These are phyloP conservation scores for Cheiracanthium punctorium DNA, from an alignment of 2,888 invertebrate species.

Conservation along the genomic window DNA sequence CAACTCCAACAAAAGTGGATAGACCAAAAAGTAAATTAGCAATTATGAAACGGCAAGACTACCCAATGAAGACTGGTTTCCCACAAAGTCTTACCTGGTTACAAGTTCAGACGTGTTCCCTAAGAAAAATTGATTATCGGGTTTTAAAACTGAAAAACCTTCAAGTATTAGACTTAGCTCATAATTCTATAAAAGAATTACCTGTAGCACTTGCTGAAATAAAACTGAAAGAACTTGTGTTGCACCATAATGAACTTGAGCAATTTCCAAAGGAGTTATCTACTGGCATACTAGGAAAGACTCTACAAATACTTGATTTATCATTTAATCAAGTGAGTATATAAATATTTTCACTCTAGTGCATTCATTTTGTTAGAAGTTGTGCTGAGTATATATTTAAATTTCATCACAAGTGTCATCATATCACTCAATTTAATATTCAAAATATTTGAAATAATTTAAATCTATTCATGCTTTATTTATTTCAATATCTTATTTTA, in stretches of 20 bases:
- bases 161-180: slow-evolving; percentile 82
- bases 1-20: slow-evolving; percentile 79
- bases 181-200: slow-evolving; percentile 83
- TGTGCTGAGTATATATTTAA: too few relatives aligned
- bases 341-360: too few relatives aligned
- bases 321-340: slow-evolving; percentile 49
- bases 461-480: too few relatives aligned
- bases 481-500: too few relatives aligned
- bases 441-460: too few relatives aligned
- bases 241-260: slow-evolving; percentile 51
- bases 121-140: slow-evolving; percentile 27
- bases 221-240: slow-evolving; percentile 49
- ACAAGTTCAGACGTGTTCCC: slow-evolving; percentile 64
- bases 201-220: slow-evolving; percentile 74
- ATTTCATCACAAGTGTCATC: too few relatives aligned
- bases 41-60: slow-evolving; percentile 81
- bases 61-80: slow-evolving; percentile 83
- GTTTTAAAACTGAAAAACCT: slow-evolving; percentile 81
- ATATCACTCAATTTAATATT: too few relatives aligned
- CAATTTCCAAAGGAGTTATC: slow-evolving; percentile 44
- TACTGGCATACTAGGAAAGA: slow-evolving; percentile 37
- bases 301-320: slow-evolving; percentile 52
- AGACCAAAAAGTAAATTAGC: slow-evolving; percentile 80
- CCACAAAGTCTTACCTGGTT: slow-evolving; percentile 83
- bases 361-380: too few relatives aligned